Evolutionary conservation across 2,113 vertebrate genomes (phyloP), one percentile per base, ranked within the genome.

Genomic region (Zingel zingel): DNA sequence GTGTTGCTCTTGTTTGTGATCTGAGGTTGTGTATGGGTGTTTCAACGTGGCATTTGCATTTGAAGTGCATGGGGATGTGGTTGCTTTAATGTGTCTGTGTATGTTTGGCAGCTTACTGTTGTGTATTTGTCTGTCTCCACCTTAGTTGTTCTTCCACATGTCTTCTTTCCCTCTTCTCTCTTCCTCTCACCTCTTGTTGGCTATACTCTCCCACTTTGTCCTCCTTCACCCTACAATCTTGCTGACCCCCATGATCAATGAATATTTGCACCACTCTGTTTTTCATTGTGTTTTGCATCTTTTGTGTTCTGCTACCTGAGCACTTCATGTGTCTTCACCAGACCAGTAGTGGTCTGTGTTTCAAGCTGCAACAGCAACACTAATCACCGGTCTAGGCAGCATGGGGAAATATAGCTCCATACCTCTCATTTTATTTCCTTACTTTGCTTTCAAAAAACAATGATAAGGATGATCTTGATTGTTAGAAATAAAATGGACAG

Each of bases 11-110:
- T 83, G 51, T 91, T 77, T 72, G 74, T 78, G 74, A n/a, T 62
- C 27, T 39, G 43, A 67, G 14, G 45, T 72, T 72, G 14, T 68
- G 64, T 88, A n/a, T 7, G 13, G 23, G 54, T 77, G 36, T 79
- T 23, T 84, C 48, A n/a, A 33, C 81, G 70, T 85, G 80, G 79
- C 69, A 69, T 88, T 72, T 77, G 73, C 51, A 65, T 69, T 11
- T 82, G 36, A 83, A 84, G 74, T 69, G 93, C 94, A 94, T 93
- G 92, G 23, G 36, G 47, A 79, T 85, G 63, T 36, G 56, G 23
- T 61, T 81, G 69, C 82, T 79, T 79, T 10, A 62, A 25, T 82
- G 72, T 89, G 61, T 80, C 23, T 70, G 39, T 82, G 45, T 79
- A 23, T 76, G 76, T 71, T 27, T 54, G 71, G 56, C 81, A 81